Conservation (phyloP, 1,140 invertebrate genomes). For the Conus ventricosus region DNA sequence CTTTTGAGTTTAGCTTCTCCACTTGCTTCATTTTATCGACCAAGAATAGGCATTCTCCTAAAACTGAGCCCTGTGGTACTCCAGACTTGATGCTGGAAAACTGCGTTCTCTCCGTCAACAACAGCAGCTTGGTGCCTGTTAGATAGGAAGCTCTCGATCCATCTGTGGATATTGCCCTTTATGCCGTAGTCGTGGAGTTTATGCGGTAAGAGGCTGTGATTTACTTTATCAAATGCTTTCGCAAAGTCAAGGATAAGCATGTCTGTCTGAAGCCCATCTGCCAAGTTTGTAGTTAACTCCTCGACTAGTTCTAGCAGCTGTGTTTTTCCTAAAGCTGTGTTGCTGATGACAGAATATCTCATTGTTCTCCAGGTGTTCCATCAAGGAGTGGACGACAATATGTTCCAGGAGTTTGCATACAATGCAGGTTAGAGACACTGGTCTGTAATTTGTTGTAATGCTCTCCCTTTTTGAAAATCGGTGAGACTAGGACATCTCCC, state of each 20-base stretch:
- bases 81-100: constrained; percentile 1
- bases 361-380: constrained; percentile 26
- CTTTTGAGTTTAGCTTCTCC: not conserved
- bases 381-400: constrained; percentile 32
- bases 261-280: constrained; percentile 31
- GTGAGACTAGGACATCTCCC: constrained; percentile 18
- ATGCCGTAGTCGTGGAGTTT: constrained; percentile 42
- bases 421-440: constrained; percentile 40
- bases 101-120: constrained; percentile 31
- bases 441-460: constrained; percentile 41
- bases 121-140: constrained; percentile 35
- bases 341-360: constrained; percentile 2
- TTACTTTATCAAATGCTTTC: constrained; percentile 43
- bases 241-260: constrained; percentile 22
- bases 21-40: constrained; percentile 24
- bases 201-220: constrained; percentile 33
- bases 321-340: constrained; percentile 43
- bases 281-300: constrained; percentile 9
- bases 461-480: constrained; percentile 33
- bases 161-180: constrained; percentile 14
- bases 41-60: constrained; percentile 38
- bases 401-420: constrained; percentile 40
- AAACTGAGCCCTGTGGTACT: constrained; percentile 37
- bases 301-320: constrained; percentile 30
- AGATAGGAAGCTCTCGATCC: constrained; percentile 39